Evolutionary conservation across 2,113 vertebrate species (phyloP).

Genomic region (Oophaga pumilio): DNA sequence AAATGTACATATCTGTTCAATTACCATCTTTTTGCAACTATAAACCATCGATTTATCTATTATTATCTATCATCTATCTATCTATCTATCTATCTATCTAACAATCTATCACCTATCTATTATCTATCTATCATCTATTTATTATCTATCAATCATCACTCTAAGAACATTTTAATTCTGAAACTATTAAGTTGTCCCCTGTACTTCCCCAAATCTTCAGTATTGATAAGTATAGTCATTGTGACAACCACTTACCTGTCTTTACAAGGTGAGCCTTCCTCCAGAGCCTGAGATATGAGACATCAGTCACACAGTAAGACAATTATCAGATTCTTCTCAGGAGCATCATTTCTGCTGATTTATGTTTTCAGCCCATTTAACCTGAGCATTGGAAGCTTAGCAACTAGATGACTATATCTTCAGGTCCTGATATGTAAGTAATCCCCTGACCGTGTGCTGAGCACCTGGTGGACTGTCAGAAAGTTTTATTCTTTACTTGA

Average conservation of each 20-base stretch:
- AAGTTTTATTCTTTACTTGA: too few species aligned
- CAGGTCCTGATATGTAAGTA: background rate
- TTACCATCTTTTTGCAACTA: too few species aligned
- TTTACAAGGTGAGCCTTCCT: background rate
- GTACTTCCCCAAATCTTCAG: background rate
- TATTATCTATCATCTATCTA: background rate
- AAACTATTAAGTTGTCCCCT: background rate
- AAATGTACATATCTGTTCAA: too few species aligned
- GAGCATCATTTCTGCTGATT: slow-evolving; percentile 21
- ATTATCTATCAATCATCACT: background rate
- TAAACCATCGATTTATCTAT: too few species aligned
- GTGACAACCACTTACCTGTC: slow-evolving; percentile 7
- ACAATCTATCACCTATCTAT: background rate
- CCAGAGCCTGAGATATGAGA: background rate
- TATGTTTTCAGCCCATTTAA: slow-evolving; percentile 34
- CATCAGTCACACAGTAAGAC: background rate
- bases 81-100: background rate
- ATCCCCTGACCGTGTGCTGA: background rate
- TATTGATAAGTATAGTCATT: background rate
- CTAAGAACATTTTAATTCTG: background rate
- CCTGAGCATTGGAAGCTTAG: slow-evolving; percentile 38
- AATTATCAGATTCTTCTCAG: background rate
- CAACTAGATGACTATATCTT: slow-evolving; percentile 33
- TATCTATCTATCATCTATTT: background rate
- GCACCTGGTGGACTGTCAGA: background rate